Percentiles rank a stretch among this genome's conserved stretches.
Evolutionary conservation across 2,113 vertebrate species (phyloP).

Genomic region (Ibidorhyncha struthersii): DNA sequence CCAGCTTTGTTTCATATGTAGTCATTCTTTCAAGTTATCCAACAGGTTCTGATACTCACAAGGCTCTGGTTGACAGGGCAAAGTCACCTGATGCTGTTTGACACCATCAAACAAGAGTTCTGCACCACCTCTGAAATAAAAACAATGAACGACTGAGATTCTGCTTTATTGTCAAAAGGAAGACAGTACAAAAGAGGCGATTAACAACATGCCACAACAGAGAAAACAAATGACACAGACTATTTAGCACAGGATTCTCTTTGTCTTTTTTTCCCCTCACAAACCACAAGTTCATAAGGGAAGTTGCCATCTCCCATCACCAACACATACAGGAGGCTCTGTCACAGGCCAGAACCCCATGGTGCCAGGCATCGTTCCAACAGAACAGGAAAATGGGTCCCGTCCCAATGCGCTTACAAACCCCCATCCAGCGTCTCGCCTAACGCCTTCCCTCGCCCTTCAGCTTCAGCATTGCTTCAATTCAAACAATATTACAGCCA

Average conservation of each 20-base stretch:
- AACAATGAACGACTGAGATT: constrained; percentile 49
- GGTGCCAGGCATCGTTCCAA: neutral
- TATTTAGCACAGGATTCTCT: constrained; percentile 53
- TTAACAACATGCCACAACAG: constrained; percentile 42
- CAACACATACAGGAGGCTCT: neutral
- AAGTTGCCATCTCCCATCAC: neutral
- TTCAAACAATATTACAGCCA: neutral
- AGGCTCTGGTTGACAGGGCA: constrained; percentile 87
- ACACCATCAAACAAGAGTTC: constrained; percentile 91
- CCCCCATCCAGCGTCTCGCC: fast-evolving
- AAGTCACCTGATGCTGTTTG: constrained; percentile 90
- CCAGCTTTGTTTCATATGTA: neutral
- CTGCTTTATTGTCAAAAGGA: constrained; percentile 16
- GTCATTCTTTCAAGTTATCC: neutral
- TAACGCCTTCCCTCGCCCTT: neutral
- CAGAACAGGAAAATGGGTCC: neutral
- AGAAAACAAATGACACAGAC: constrained; percentile 51
- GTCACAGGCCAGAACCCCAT: neutral
- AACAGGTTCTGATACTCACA: constrained; percentile 85
- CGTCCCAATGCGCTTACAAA: neutral
- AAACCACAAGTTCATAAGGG: neutral
- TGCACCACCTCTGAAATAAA: constrained; percentile 88
- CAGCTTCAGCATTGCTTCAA: neutral
- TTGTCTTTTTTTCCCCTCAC: neutral
- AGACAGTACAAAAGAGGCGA: neutral